Evolutionary conservation across 2,797 vertebrate species (phyloP), one percentile per base, ranked within the genome.

Genomic region (Alectoris magna): DNA sequence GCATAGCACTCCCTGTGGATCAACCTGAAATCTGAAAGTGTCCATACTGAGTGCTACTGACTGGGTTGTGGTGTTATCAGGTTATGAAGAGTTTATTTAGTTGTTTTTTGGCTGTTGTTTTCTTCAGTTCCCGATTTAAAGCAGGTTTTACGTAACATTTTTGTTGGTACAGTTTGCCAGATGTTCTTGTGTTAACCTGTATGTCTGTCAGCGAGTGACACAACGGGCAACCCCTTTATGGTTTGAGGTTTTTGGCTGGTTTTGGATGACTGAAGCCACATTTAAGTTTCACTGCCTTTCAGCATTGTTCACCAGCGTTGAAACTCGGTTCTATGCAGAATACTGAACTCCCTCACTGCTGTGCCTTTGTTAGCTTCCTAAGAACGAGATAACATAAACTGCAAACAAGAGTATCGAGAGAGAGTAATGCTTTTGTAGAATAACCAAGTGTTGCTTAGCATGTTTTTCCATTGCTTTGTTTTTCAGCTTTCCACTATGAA

Each of bases 1-100:
- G 6, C 24, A 21, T 12, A 19, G 27, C 34, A 31, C 60, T 60
- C 17, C 1, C 0, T 9, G 1, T 6, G 12, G 59, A 9, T 70
- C 22, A 48, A 17, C 9, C 21, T 4, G 44, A 16, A 39, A 14
- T 19, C 41, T 36, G 67, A 3, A 18, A 24, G 5, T 4, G 14
- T 49, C 34, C 26, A 1, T 38, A 17, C 31, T n/a, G 78, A 70
- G 4, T 48, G 79, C 29, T 64, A 36, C 12, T 10, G 49, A 36
- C 76, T 62, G 60, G 12, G 8, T 18, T 62, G 62, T 70, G 46
- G 16, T 59, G 8, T 53, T 72, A 36, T 14, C 38, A 38, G 49
- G 3, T 60, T 67, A 34, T 1, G n/a, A 67, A 23, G 14, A 0
- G n/a, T 77, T 85, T n/a, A 14, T 58, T 80, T 48, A 13, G 18